These are phyloP conservation scores for Diglossa cyanea DNA, from an alignment of 2,797 vertebrate species.

Conservation along the genomic window DNA sequence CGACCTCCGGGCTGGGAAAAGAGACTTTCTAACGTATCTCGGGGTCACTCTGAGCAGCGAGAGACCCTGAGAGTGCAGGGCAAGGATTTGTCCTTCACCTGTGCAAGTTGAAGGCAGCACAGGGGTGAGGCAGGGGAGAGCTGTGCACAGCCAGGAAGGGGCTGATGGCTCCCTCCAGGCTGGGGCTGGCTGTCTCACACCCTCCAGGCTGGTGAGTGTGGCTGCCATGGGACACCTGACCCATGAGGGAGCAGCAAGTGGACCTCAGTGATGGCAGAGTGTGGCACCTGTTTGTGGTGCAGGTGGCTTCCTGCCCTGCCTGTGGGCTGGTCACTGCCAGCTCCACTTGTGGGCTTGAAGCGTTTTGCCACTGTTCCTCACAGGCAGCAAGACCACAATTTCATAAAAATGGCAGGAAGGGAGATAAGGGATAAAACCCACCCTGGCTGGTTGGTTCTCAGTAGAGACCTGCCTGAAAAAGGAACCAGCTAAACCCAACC, in stretches of 20 bases:
- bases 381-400: background rate
- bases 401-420: background rate
- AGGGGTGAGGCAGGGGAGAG: background rate
- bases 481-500: background rate
- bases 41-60: too few relatives aligned
- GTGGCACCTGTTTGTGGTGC: rapidly evolving
- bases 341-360: background rate
- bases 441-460: rapidly evolving
- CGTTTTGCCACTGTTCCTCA: background rate
- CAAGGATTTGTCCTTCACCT: background rate
- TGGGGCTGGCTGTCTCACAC: background rate
- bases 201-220: background rate
- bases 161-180: background rate
- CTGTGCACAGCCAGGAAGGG: background rate
- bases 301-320: background rate
- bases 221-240: rapidly evolving
- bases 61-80: too few relatives aligned
- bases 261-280: rapidly evolving
- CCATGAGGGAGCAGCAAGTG: rapidly evolving
- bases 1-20: too few relatives aligned
- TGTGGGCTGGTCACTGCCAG: rapidly evolving
- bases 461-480: background rate
- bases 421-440: background rate
- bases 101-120: background rate
- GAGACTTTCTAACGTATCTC: too few relatives aligned